Evolutionary conservation across 2,113 vertebrate species (phyloP).

Genomic region (Epinephelus lanceolatus): DNA sequence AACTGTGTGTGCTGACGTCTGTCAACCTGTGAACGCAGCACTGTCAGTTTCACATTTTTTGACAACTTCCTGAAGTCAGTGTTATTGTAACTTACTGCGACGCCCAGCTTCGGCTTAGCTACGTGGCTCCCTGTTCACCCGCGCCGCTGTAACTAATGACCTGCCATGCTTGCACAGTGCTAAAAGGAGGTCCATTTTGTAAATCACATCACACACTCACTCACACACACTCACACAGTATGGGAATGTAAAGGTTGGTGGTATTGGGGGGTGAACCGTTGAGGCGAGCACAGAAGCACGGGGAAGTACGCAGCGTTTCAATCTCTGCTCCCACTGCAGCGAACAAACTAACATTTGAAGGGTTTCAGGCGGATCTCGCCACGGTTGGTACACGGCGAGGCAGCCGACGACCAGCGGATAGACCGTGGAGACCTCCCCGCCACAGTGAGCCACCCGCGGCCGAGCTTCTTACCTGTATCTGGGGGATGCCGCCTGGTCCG

Average conservation of each 20-base stretch:
- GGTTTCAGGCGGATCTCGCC: background rate
- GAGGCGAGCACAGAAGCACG: background rate
- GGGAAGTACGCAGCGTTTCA: background rate
- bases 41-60: background rate
- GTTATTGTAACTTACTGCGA: constrained; percentile 45
- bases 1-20: too few relatives aligned
- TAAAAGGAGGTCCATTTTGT: background rate
- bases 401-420: background rate
- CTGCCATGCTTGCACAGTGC: background rate
- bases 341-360: constrained; percentile 16
- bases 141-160: background rate
- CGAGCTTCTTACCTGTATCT: constrained; percentile 80
- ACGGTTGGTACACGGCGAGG: background rate
- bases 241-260: constrained; percentile 30
- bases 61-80: constrained; percentile 73
- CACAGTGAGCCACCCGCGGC: background rate
- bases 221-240: background rate
- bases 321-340: background rate
- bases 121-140: constrained; percentile 53
- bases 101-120: constrained; percentile 37
- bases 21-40: constrained; percentile 51
- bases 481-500: constrained; percentile 70
- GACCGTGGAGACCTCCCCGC: background rate
- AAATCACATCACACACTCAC: background rate
- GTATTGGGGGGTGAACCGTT: background rate